Evolutionary conservation across 2,888 invertebrate species (phyloP).

Genomic region (Polydrusus cervinus): DNA sequence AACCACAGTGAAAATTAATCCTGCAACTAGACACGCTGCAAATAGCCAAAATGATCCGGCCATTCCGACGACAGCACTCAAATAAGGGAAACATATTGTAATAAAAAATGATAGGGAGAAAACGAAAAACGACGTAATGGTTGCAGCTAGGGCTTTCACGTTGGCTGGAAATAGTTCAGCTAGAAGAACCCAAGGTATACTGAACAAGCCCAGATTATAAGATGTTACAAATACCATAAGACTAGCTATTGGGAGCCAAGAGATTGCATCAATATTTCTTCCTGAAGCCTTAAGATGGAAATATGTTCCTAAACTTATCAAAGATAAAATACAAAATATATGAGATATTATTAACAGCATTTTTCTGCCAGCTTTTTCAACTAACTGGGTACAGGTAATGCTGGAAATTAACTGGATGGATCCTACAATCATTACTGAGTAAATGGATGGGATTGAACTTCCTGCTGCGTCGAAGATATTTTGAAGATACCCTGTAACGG

Average conservation of each 20-base stretch:
- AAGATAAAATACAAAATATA: slow-evolving; percentile 77
- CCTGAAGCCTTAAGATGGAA: slow-evolving; percentile 64
- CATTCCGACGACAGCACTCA: slow-evolving; percentile 48
- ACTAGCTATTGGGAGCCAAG: slow-evolving; percentile 48
- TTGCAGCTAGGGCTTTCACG: slow-evolving; percentile 79
- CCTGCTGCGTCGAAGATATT: slow-evolving; percentile 76
- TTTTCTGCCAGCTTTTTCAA: slow-evolving; percentile 84
- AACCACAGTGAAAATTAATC: slow-evolving; percentile 48
- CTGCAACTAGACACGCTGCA: slow-evolving; percentile 38
- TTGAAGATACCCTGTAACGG: slow-evolving; percentile 84
- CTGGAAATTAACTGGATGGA: slow-evolving; percentile 83
- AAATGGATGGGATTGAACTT: slow-evolving; percentile 72
- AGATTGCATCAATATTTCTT: slow-evolving; percentile 3
- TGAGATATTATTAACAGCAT: slow-evolving; percentile 81
- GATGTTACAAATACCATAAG: slow-evolving; percentile 40
- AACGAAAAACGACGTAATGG: slow-evolving; percentile 48
- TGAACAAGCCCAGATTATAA: slow-evolving; percentile 76
- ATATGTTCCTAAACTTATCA: slow-evolving; percentile 57
- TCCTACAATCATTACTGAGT: slow-evolving; percentile 85
- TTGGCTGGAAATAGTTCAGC: slow-evolving; percentile 86
- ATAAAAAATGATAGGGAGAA: slow-evolving; percentile 54
- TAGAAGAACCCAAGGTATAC: slow-evolving; percentile 86
- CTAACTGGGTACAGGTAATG: slow-evolving; percentile 80
- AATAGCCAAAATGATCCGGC: slow-evolving; percentile 57
- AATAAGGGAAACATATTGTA: slow-evolving; percentile 56